Evolutionary conservation across 2,888 invertebrate species (phyloP), one percentile per base, ranked within the genome.

Genomic region (Spodoptera littoralis): DNA sequence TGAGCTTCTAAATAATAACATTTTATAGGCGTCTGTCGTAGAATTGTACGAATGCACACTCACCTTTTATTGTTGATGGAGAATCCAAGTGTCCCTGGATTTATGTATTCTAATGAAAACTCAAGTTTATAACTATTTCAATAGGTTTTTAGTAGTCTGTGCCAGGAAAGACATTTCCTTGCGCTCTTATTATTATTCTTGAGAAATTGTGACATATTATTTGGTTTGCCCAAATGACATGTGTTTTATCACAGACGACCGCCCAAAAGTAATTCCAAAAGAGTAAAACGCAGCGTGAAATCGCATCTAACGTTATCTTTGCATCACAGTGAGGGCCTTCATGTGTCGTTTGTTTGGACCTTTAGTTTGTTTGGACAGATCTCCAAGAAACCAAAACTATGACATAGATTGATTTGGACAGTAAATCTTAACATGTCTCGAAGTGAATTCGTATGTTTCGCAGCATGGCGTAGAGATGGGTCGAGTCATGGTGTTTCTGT

Each of bases 381-480:
- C 86, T 84, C 83, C 77, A 81, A 81, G 80, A 82, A 86, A 86
- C 85, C 84, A 81, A 81, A 79, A 83, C 75, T 78, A 78, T 87
- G 90, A 90, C 88, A 84, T 83, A 78, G 87, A 92, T 93, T 92
- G 90, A 93, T 93, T 86, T 86, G 83, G 87, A 85, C 82, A 84
- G 82, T 83, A 79, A 85, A 84, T 79, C 78, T 80, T 80, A 83
- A 87, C 86, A 88, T 84, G 87, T 84, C 85, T 88, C 79, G 84
- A 92, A 94, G 93, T 91, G 91, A 88, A 88, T 92, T 92, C 84
- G 88, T 91, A 89, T 94, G 94, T 94, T 90, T 88, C 94, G 83
- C 94, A 92, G 94, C 94, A 85, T 94, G 94, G 83, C 79, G 90
- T 82, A 81, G 80, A 86, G 89, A 90, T 87, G 90, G 80, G 90